Evolutionary conservation across 2,888 invertebrate species (phyloP).

Genomic region (Polyploca ridens): DNA sequence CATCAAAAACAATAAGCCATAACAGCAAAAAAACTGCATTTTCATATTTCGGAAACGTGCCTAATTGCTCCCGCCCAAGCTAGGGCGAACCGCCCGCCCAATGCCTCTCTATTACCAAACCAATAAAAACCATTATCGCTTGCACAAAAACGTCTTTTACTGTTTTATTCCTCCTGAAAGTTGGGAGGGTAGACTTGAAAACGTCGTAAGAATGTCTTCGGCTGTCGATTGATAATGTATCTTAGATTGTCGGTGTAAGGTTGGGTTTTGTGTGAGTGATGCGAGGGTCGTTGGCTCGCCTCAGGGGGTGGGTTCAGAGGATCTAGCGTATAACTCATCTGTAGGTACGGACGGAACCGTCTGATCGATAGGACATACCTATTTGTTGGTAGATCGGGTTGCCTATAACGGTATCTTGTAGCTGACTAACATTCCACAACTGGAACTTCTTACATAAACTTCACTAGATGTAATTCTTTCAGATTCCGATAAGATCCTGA

Average conservation of each 20-base stretch:
- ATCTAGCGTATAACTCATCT: slow-evolving; percentile 75
- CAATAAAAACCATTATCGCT: slow-evolving; percentile 69
- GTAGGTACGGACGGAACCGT: slow-evolving; percentile 62
- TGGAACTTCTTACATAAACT: neutral
- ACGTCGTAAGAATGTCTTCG: slow-evolving; percentile 68
- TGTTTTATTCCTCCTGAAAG: slow-evolving; percentile 73
- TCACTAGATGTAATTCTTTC: neutral
- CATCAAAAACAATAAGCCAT: slow-evolving; percentile 41
- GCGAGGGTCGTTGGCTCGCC: slow-evolving; percentile 62
- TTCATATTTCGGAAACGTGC: slow-evolving; percentile 64
- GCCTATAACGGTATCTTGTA: slow-evolving; percentile 54
- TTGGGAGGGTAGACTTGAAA: slow-evolving; percentile 68
- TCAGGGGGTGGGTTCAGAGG: slow-evolving; percentile 52
- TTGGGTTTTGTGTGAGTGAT: slow-evolving; percentile 36
- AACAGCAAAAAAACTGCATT: slow-evolving; percentile 66
- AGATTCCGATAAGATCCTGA: too few species aligned
- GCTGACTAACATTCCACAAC: neutral
- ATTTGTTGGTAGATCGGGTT: slow-evolving; percentile 56
- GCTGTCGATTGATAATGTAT: slow-evolving; percentile 61
- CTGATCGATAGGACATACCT: slow-evolving; percentile 74
- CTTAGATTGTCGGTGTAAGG: slow-evolving; percentile 48
- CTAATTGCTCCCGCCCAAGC: slow-evolving; percentile 79
- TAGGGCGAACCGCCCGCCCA: slow-evolving; percentile 71
- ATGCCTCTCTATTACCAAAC: slow-evolving; percentile 42
- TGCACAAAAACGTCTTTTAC: slow-evolving; percentile 62